These are phyloP conservation scores for Sisyra nigra DNA, from an alignment of 2,888 invertebrate genomes.

Conservation along the genomic window DNA sequence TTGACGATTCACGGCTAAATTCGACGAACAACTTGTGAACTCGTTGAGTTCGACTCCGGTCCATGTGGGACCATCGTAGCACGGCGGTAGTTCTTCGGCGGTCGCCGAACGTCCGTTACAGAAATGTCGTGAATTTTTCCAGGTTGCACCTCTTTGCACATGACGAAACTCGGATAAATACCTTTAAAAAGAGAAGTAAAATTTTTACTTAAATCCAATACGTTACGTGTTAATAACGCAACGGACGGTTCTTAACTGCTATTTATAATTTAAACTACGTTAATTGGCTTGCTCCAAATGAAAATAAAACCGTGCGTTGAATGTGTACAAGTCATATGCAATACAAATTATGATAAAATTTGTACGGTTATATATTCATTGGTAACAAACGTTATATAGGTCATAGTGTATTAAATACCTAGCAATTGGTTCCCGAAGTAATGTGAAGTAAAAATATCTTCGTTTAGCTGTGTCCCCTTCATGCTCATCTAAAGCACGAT, in stretches of 20 bases:
- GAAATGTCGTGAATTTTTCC: slow-evolving; percentile 71
- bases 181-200: slow-evolving; percentile 24
- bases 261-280: no score
- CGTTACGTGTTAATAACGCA: no score
- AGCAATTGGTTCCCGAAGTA: slow-evolving; percentile 84
- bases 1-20: slow-evolving; percentile 92
- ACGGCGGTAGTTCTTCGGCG: slow-evolving; percentile 67
- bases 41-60: slow-evolving; percentile 77
- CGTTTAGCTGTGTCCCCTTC: slow-evolving; percentile 69
- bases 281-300: no score
- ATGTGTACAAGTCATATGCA: not conserved
- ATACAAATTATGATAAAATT: not conserved
- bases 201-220: no score
- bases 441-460: slow-evolving; percentile 90
- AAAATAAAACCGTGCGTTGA: no score
- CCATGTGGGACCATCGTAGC: slow-evolving; percentile 67
- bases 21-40: slow-evolving; percentile 82
- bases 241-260: no score
- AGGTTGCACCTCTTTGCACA: slow-evolving; percentile 91
- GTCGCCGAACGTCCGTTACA: slow-evolving; percentile 62
- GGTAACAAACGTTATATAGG: not conserved
- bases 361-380: not conserved
- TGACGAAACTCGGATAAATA: slow-evolving; percentile 96
- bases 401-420: slow-evolving; percentile 26
- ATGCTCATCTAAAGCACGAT: slow-evolving; percentile 77